A percentile compares a stretch with the other conserved stretches of the same genome.
phyloP scores from a whole-genome alignment of 92 coral and sea anemone species.

The Siderastrea siderea region DNA sequence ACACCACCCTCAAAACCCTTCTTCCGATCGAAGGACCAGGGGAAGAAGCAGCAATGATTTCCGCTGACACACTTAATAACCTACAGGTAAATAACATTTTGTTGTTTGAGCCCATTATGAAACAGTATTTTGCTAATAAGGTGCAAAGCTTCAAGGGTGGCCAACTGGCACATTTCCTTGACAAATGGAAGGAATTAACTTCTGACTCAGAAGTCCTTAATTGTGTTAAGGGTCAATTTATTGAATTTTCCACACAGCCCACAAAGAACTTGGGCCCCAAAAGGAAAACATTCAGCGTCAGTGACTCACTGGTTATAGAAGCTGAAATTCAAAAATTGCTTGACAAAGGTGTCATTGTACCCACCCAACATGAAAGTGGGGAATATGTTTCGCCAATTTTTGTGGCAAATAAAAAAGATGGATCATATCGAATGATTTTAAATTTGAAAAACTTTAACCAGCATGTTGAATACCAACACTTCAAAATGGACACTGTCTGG shows the following conservation, averaged over 20 bases:
- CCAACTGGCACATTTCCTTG: constrained; percentile 33
- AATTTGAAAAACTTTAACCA: constrained; percentile 23
- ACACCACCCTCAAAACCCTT: constrained; percentile 21
- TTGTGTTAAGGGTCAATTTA: constrained; percentile 20
- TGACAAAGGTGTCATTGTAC: constrained; percentile 36
- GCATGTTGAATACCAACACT: no score
- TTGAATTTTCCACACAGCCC: constrained; percentile 33
- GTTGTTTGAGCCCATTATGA: constrained; percentile 19
- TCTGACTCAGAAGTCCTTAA: constrained; percentile 27
- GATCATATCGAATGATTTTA: constrained; percentile 13
- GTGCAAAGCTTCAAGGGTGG: constrained; percentile 36
- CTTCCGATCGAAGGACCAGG: constrained; percentile 35
- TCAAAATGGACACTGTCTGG: no score
- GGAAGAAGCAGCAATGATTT: constrained; percentile 35
- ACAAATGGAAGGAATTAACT: constrained; percentile 31
- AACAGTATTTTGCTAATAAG: constrained; percentile 18
- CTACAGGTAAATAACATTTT: constrained; percentile 3
- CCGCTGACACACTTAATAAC: constrained; percentile 33
- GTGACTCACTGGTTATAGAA: constrained; percentile 6
- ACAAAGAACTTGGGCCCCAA: background rate
- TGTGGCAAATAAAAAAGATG: constrained; percentile 20
- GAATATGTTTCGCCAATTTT: constrained; percentile 39
- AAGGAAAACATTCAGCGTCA: constrained; percentile 40
- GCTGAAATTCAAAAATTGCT: constrained; percentile 41
- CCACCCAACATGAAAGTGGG: constrained; percentile 17